Base-by-base conservation (phyloP, 2,113 vertebrate species). In the Tetrao urogallus region DNA sequence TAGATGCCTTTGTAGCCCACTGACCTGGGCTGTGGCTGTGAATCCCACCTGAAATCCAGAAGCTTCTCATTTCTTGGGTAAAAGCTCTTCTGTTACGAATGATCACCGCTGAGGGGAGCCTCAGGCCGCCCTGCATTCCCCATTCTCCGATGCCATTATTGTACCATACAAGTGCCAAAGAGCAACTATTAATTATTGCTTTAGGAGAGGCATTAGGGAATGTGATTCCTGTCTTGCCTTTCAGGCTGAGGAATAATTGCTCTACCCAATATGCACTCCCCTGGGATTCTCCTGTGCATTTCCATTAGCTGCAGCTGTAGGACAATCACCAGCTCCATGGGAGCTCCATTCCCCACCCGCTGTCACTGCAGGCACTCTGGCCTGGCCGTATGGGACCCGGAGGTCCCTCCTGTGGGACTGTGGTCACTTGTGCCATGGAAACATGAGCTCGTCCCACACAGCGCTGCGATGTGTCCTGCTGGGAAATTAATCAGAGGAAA, bases 391-490 rank as follows among this genome's bases (percentile, higher is more conserved):
- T 54, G 52, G 52, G 52, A 54, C 52, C 52, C 27, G 1, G 27
- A 30, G 52, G 52, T 30, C 10, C 52, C 27, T 10, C 16, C 52
- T 17, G 52, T 30, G 27, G 27, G 27, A 30, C 27, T 30, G 27
- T 8, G 8, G 27, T 54, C 52, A 16, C 27, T 21, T 22, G 57
- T 34, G 57, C 32, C 57, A 9, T 4, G 2, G 1, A 13, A 40
- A 10, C 0, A 0, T 0, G 9, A 18, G 0, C 82, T 12, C 13
- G 1, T 1, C 0, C 47, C 13, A 71, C 40, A 4, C 21, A 2
- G 63, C 63, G 11, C 74, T 80, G 65, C 0, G 2, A 12, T 24
- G 34, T 0, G 2, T 34, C 89, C 63, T 81, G n/a, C 84, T 38
- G 93, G 82, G 70, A 82, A 57, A 34, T 38, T 17, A 10, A 50